Conservation (phyloP, 37 sponge, comb jelly and placozoan species). For the Spongilla lacustris region DNA sequence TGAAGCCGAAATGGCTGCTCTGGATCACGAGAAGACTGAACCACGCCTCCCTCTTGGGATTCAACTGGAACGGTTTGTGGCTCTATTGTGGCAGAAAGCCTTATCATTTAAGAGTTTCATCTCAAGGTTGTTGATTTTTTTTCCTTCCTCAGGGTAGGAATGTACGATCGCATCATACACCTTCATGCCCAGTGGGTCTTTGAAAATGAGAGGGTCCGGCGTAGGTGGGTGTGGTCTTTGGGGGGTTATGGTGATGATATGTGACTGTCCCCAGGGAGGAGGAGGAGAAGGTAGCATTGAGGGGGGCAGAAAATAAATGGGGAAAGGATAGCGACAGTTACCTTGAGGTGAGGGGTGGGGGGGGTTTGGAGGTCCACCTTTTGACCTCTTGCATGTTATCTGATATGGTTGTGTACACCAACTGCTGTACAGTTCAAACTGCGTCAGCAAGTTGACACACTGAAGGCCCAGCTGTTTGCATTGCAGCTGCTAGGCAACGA, state of each 20-base stretch:
- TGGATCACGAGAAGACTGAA: not conserved
- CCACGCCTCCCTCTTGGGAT: not conserved
- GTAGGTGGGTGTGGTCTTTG: not conserved
- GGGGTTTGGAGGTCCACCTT: not conserved
- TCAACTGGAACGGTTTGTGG: not conserved
- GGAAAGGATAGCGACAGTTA: not conserved
- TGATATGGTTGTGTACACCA: not conserved
- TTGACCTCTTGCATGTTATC: not conserved
- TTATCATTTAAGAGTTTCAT: not conserved
- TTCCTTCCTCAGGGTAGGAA: not conserved
- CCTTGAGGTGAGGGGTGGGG: not conserved
- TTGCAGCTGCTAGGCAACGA: not conserved
- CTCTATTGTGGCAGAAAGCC: not conserved
- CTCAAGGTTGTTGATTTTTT: not conserved
- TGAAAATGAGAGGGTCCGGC: not conserved
- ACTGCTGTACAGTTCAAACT: not conserved
- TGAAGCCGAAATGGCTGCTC: not conserved
- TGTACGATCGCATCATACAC: not conserved
- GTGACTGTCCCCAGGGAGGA: not conserved
- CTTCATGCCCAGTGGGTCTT: not conserved
- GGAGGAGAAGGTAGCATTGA: not conserved
- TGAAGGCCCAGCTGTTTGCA: not conserved
- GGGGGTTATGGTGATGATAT: not conserved
- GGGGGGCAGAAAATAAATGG: not conserved
- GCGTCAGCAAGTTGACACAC: not conserved